Conservation (phyloP, 2,888 invertebrate genomes). For the Aethes cnicana region DNA sequence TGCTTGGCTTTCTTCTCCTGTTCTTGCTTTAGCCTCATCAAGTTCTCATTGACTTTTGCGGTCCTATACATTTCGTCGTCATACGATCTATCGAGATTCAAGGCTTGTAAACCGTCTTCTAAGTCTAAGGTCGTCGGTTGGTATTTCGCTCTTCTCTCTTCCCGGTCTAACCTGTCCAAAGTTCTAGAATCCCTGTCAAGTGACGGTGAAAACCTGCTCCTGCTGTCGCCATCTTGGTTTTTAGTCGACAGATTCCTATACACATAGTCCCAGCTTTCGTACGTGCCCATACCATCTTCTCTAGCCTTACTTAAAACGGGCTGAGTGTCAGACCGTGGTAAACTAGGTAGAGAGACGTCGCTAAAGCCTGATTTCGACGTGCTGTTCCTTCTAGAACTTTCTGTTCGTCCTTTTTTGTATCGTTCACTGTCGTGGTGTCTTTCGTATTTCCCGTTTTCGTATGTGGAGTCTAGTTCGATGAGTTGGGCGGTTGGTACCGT, state of each 20-base stretch:
- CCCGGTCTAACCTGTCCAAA: constrained; percentile 68
- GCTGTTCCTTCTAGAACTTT: constrained; percentile 61
- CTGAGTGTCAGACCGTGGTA: constrained; percentile 76
- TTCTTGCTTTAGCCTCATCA: constrained; percentile 70
- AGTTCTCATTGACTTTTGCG: constrained; percentile 77
- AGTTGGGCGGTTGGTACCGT: constrained; percentile 86
- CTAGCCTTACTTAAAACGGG: constrained; percentile 77
- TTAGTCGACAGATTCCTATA: constrained; percentile 89
- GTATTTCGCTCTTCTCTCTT: constrained; percentile 69
- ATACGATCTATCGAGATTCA: constrained; percentile 73
- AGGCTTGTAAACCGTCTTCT: constrained; percentile 80
- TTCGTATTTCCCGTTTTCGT: constrained; percentile 67
- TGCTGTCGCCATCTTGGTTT: constrained; percentile 86
- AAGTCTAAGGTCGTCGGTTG: constrained; percentile 79
- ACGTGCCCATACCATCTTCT: constrained; percentile 86
- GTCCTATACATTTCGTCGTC: constrained; percentile 72
- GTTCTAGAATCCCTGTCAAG: constrained; percentile 73
- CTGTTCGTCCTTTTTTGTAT: constrained; percentile 50
- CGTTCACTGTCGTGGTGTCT: constrained; percentile 55
- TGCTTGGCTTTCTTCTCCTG: constrained; percentile 68
- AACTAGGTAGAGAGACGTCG: constrained; percentile 66
- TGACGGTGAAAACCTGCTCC: constrained; percentile 84
- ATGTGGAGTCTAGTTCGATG: constrained; percentile 84
- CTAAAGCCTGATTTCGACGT: constrained; percentile 70
- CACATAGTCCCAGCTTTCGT: constrained; percentile 91